A percentile compares a stretch with the other conserved stretches of the same genome.
Evolutionary conservation across 2,113 vertebrate genomes (phyloP).

Genomic region (Corythaeola cristata): DNA sequence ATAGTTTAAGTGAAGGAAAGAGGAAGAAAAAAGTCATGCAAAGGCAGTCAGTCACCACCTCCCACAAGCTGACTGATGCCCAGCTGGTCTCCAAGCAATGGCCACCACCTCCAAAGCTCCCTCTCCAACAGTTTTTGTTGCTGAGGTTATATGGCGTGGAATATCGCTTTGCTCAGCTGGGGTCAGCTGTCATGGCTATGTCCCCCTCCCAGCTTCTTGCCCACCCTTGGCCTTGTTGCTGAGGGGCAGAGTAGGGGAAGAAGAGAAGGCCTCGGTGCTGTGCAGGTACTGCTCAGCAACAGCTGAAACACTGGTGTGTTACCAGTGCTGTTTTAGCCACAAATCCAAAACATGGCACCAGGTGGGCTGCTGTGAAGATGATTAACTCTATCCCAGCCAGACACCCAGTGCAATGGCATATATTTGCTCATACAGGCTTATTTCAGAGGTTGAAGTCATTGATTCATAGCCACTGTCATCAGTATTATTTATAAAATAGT

Average conservation of each 20-base stretch:
- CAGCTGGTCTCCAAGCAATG: background rate
- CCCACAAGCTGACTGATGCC: background rate
- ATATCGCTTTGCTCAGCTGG: background rate
- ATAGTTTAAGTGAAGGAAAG: background rate
- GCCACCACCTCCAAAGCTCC: background rate
- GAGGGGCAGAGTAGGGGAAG: background rate
- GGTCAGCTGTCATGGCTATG: background rate
- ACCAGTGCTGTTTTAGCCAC: background rate
- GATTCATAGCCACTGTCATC: background rate
- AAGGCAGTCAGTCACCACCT: background rate
- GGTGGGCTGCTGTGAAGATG: background rate
- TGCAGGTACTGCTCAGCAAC: background rate
- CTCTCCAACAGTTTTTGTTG: background rate
- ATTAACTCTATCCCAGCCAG: background rate
- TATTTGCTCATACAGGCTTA: background rate
- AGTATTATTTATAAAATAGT: background rate
- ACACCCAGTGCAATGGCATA: too few relatives aligned
- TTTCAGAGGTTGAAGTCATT: background rate
- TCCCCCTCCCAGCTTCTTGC: background rate
- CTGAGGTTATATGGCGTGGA: background rate
- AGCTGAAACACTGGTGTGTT: background rate
- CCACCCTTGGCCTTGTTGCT: background rate
- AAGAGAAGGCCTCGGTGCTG: background rate
- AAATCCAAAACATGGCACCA: background rate
- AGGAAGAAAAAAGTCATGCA: background rate